These are phyloP conservation scores for Botia kubotai DNA, from an alignment of 2,797 vertebrate genomes.

Conservation along the genomic window DNA sequence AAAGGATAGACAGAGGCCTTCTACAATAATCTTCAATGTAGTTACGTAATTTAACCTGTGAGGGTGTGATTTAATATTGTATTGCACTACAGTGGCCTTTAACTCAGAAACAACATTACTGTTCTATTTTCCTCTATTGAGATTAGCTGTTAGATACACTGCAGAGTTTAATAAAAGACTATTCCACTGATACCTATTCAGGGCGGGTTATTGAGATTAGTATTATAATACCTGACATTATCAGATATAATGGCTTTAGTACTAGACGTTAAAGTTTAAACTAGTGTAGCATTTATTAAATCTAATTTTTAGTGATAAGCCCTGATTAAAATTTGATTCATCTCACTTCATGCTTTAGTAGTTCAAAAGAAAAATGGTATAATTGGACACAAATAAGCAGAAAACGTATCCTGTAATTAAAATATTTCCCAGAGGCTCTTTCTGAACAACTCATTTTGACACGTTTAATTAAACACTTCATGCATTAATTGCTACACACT, in stretches of 20 bases:
- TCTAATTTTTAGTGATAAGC: constrained; percentile 32
- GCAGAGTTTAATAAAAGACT: constrained; percentile 29
- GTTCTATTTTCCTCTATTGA: constrained; percentile 2
- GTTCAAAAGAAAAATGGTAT: constrained; percentile 27
- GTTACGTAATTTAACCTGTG: constrained; percentile 23
- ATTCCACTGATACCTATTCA: background rate
- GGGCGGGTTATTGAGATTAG: background rate
- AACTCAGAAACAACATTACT: constrained; percentile 32
- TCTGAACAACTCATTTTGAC: constrained; percentile 5
- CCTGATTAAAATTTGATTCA: constrained; percentile 30
- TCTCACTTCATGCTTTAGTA: constrained; percentile 26
- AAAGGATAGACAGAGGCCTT: background rate
- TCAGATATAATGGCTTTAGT: constrained; percentile 4
- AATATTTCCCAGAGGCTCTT: constrained; percentile 21
- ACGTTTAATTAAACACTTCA: constrained; percentile 13
- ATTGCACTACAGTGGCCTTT: constrained; percentile 13
- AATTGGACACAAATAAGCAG: constrained; percentile 33
- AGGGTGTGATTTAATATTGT: constrained; percentile 37
- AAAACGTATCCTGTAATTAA: constrained; percentile 27
- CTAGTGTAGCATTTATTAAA: constrained; percentile 44
- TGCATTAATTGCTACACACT: background rate
- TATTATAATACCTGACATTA: constrained; percentile 4
- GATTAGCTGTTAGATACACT: constrained; percentile 6
- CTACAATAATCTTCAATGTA: constrained; percentile 18
- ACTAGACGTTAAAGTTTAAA: constrained; percentile 27